phyloP scores from a whole-genome alignment of 2,113 vertebrate species.

The Leptodactylus fuscus region DNA sequence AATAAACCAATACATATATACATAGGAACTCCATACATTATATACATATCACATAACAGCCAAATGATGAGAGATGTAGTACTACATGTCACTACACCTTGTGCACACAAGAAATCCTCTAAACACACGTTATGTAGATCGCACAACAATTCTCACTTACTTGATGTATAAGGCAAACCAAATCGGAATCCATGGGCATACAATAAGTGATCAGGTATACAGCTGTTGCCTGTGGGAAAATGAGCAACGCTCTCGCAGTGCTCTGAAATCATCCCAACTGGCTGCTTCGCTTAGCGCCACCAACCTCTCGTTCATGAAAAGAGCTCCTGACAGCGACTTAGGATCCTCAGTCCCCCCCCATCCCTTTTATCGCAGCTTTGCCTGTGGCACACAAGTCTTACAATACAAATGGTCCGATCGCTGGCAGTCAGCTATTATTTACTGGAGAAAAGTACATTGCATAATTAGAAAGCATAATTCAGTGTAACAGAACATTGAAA shows the following conservation, averaged over 20 bases:
- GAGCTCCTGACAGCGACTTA: slow-evolving; percentile 50
- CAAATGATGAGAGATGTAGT: neutral
- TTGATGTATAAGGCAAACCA: slow-evolving; percentile 55
- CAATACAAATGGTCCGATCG: neutral
- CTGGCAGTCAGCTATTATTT: slow-evolving; percentile 6
- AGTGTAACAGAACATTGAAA: slow-evolving; percentile 7
- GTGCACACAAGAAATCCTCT: neutral
- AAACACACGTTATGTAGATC: neutral
- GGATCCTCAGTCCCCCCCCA: slow-evolving; percentile 62
- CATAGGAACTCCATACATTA: neutral
- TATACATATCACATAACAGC: neutral
- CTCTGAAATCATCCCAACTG: slow-evolving; percentile 66
- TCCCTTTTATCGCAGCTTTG: slow-evolving; percentile 30
- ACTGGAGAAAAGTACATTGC: slow-evolving; percentile 5
- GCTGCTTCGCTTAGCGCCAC: slow-evolving; percentile 68
- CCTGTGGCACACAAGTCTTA: neutral
- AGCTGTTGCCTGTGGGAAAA: slow-evolving; percentile 61
- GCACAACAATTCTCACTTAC: slow-evolving; percentile 78
- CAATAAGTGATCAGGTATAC: slow-evolving; percentile 50
- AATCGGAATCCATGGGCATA: slow-evolving; percentile 63
- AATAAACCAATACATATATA: too few species aligned
- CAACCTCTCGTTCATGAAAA: slow-evolving; percentile 62
- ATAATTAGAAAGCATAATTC: neutral
- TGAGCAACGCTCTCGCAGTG: slow-evolving; percentile 63
- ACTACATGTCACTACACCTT: neutral